Percentiles rank a stretch among this genome's conserved stretches.
Evolutionary conservation across 2,113 vertebrate species (phyloP).

Genomic region (Speoplatyrhinus poulsoni): DNA sequence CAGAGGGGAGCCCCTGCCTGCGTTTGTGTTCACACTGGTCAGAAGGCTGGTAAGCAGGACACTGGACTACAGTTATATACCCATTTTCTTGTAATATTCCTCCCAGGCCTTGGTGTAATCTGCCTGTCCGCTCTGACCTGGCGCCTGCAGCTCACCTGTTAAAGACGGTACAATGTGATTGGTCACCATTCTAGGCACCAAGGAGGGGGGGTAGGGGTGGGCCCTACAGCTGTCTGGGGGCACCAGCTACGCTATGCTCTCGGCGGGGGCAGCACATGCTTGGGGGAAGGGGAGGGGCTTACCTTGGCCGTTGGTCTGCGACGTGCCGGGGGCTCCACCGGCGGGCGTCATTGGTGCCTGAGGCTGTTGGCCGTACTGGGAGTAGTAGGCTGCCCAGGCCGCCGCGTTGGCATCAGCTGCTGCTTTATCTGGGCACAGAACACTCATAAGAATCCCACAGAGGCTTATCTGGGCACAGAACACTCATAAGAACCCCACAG

Average conservation of each 20-base stretch:
- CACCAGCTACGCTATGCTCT: not conserved
- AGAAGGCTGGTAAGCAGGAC: slow-evolving; percentile 49
- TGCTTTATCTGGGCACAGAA: slow-evolving; percentile 83
- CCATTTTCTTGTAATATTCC: slow-evolving; percentile 99
- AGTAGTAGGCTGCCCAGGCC: slow-evolving; percentile 98
- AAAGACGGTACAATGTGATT: slow-evolving; percentile 80
- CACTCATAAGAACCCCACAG: too few relatives aligned
- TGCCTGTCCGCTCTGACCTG: slow-evolving; percentile 96
- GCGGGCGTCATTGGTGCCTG: slow-evolving; percentile 93
- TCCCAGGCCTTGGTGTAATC: slow-evolving; percentile 99
- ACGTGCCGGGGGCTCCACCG: slow-evolving; percentile 85
- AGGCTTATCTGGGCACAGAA: not conserved
- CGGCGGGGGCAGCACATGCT: not conserved
- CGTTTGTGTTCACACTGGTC: too few relatives aligned
- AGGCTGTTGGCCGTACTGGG: slow-evolving; percentile 95
- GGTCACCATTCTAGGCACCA: slow-evolving; percentile 66
- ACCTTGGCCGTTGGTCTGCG: slow-evolving; percentile 97
- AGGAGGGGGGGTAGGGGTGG: slow-evolving; percentile 33
- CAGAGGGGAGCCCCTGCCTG: too few relatives aligned
- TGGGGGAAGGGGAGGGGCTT: slow-evolving; percentile 34
- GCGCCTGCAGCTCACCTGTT: slow-evolving; percentile 95
- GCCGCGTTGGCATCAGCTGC: slow-evolving; percentile 97
- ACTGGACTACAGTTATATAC: slow-evolving; percentile 81
- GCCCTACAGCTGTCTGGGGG: slow-evolving; percentile 25
- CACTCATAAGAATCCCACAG: too few relatives aligned